These are phyloP conservation scores for Atherinomorus stipes DNA, from an alignment of 2,113 vertebrate species.

Conservation along the genomic window DNA sequence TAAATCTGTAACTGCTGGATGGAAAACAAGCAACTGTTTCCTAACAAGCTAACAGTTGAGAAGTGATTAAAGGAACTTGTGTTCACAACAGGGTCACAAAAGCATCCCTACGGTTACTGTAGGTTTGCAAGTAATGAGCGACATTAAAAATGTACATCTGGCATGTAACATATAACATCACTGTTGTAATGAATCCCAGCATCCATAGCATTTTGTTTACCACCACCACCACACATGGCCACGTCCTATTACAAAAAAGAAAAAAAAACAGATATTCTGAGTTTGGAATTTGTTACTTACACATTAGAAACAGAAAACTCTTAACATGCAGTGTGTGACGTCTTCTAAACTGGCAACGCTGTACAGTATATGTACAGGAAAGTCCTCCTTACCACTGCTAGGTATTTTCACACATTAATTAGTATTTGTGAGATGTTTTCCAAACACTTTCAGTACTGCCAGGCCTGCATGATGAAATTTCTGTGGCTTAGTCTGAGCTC, in stretches of 20 bases:
- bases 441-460: neutral
- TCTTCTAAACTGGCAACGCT: neutral
- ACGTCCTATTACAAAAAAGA: no score
- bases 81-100: neutral
- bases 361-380: neutral
- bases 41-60: neutral
- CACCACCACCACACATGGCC: neutral
- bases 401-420: neutral
- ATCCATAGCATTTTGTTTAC: neutral
- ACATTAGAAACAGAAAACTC: no score
- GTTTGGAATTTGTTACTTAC: no score
- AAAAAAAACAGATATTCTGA: no score
- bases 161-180: no score
- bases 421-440: neutral
- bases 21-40: neutral
- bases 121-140: neutral
- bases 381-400: neutral
- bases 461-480: constrained; percentile 29
- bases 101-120: neutral
- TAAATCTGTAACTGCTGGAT: neutral
- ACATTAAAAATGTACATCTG: neutral
- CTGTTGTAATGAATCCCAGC: no score
- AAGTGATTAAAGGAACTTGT: neutral
- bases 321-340: neutral
- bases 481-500: constrained; percentile 9